Evolutionary conservation across 2,888 invertebrate species (phyloP), one percentile per base, ranked within the genome.

Genomic region (Venusia cambrica): DNA sequence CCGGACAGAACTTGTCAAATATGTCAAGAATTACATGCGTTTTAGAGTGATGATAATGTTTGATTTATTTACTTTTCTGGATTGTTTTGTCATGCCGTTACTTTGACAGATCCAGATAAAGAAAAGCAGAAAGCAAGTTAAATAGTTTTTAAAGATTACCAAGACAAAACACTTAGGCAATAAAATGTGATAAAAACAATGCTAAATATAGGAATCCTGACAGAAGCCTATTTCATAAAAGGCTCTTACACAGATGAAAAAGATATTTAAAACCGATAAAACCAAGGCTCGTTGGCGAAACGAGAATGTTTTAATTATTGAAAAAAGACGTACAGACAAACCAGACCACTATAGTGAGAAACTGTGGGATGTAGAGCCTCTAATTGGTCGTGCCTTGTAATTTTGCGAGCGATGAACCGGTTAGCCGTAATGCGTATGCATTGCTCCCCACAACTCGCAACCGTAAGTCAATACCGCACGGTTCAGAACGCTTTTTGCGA

Each of bases 301-400:
- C 34, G 16, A 12, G 34, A 17, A 20, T 29, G 21, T 29, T 29
- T 20, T 24, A 29, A 30, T 29, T 18, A 25, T 30, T 30, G 29
- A 25, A 36, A 39, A 34, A 39, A 20, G 10, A 40, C 7, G 29
- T 29, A 11, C 16, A 25, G 8, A 32, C 38, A 9, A 27, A 20
- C 20, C 25, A 32, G 13, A 32, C 38, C 13, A 12, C 39, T 24
- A 35, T 38, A 38, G 43, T 43, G 35, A 34, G 35, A 34, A 38
- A 32, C 27, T 37, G 33, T 37, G 37, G 36, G 46, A 40, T 47
- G 36, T 31, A 34, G 27, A 26, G 16, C 26, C 15, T 29, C 44
- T 48, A 51, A 48, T 51, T 48, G 50, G 40, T 35, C 26, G 21
- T 33, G 36, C 41, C 48, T 39, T 48, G 45, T 51, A 51, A 51